Conservation (phyloP, 2,888 invertebrate genomes). For the Diaprepes abbreviatus region DNA sequence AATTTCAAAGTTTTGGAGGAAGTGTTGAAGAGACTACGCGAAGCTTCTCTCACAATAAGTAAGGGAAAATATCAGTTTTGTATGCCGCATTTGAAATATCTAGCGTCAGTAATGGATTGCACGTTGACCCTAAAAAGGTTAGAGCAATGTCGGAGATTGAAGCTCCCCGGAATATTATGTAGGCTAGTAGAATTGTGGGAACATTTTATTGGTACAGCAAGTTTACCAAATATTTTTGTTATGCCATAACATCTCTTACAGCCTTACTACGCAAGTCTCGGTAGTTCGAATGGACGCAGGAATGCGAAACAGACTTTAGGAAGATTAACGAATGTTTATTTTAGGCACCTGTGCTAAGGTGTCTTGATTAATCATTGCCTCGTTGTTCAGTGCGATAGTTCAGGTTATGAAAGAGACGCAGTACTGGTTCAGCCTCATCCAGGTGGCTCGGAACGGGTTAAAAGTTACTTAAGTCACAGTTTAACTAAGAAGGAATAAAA, state of each 20-base stretch:
- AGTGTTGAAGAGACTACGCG: no score
- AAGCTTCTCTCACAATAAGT: not conserved
- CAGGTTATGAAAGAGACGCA: not conserved
- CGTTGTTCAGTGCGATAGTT: not conserved
- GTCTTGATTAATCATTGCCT: not conserved
- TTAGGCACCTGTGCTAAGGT: not conserved
- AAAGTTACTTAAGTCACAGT: not conserved
- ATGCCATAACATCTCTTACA: not conserved
- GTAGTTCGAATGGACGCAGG: not conserved
- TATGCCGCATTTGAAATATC: not conserved
- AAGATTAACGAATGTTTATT: not conserved
- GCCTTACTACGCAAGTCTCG: not conserved
- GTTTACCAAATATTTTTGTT: no score
- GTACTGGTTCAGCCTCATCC: not conserved
- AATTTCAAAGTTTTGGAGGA: no score
- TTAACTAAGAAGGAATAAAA: not conserved
- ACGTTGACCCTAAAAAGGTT: not conserved
- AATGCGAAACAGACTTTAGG: not conserved
- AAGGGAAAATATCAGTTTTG: not conserved
- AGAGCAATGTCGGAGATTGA: not conserved
- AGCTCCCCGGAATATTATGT: not conserved
- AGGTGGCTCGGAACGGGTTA: not conserved
- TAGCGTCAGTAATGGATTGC: not conserved
- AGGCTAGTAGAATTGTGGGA: not conserved
- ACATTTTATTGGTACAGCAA: conserved; percentile 8